Evolutionary conservation across 1,140 invertebrate genomes (phyloP).

Genomic region (Thrips palmi): DNA sequence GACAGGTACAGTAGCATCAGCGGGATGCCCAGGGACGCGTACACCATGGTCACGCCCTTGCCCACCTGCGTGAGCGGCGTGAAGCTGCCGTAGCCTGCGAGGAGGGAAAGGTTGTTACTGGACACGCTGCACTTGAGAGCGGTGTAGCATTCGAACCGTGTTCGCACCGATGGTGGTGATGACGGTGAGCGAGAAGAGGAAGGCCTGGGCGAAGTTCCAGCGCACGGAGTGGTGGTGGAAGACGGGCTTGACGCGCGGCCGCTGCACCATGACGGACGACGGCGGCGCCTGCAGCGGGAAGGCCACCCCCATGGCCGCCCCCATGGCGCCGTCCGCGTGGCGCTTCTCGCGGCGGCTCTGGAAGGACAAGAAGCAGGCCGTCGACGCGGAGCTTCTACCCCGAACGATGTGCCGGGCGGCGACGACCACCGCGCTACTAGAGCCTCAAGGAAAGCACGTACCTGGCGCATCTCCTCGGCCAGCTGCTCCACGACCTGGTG

Average conservation of each 20-base stretch:
- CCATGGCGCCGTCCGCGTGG: not conserved
- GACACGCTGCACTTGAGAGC: not conserved
- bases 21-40: conserved; percentile 79
- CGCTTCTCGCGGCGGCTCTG: conserved; percentile 21
- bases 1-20: conserved; percentile 75
- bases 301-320: conserved; percentile 11
- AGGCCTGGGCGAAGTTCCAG: conserved; percentile 86
- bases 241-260: conserved; percentile 2
- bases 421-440: too few relatives aligned
- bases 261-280: too few relatives aligned
- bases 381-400: conserved; percentile 18
- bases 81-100: conserved; percentile 72
- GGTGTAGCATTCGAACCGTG: not conserved
- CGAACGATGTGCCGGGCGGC: conserved; percentile 24
- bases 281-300: conserved; percentile 24
- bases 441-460: too few relatives aligned
- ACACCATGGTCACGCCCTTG: conserved; percentile 70
- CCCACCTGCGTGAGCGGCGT: conserved; percentile 55
- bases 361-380: conserved; percentile 15
- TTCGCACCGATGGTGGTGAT: conserved; percentile 88
- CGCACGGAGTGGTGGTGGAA: conserved; percentile 26
- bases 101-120: not conserved
- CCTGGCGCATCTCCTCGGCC: conserved; percentile 40
- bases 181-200: conserved; percentile 88
- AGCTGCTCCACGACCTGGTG: conserved; percentile 62